Evolutionary conservation across 2,888 invertebrate species (phyloP).

Genomic region (Drosophila cyrtoloma): DNA sequence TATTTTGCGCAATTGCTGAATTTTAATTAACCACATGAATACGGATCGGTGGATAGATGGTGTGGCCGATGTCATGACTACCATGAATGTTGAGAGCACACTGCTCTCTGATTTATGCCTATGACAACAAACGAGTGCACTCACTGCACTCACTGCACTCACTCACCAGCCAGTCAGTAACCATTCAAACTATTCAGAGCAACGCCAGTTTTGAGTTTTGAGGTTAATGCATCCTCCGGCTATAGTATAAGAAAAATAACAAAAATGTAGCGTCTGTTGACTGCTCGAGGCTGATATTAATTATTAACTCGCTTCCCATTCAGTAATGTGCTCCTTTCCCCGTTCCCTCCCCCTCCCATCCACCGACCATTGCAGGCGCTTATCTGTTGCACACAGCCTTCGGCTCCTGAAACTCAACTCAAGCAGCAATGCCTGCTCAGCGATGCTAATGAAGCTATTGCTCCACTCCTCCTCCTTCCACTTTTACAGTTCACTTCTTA

Average conservation of each 20-base stretch:
- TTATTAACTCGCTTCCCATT: conserved; percentile 72
- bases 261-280: conserved; percentile 38
- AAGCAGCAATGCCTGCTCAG: conserved; percentile 32
- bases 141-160: background rate
- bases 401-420: conserved; percentile 25
- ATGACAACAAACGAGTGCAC: conserved; percentile 42
- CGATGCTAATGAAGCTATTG: conserved; percentile 69
- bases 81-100: background rate
- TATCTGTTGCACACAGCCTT: conserved; percentile 76
- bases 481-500: conserved; percentile 18
- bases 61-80: conserved; percentile 16
- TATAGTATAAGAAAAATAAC: conserved; percentile 31
- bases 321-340: conserved; percentile 35
- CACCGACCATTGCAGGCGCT: conserved; percentile 34
- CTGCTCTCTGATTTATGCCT: conserved; percentile 35
- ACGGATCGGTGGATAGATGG: conserved; percentile 17
- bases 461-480: conserved; percentile 3
- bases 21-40: conserved; percentile 73
- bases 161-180: conserved; percentile 3
- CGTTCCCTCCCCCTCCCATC: background rate
- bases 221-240: conserved; percentile 79
- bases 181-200: conserved; percentile 66
- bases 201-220: conserved; percentile 52
- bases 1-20: conserved; percentile 53
- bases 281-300: conserved; percentile 73